Percentiles rank a stretch among this genome's conserved stretches.
Conservation (phyloP, 2,113 vertebrate genomes). For the Halichoeres trimaculatus region DNA sequence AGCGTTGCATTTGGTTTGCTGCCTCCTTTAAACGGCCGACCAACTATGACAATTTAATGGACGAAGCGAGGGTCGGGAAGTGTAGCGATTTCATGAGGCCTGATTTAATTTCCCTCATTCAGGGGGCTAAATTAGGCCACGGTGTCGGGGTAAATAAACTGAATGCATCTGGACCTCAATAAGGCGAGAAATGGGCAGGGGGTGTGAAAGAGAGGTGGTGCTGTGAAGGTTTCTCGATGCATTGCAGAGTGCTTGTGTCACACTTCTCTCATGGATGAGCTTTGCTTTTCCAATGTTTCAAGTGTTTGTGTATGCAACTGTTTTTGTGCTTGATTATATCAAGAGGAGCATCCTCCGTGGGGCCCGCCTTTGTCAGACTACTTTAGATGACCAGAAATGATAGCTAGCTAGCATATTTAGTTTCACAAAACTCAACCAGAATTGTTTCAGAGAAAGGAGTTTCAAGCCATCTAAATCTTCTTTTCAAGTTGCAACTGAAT, state of each 20-base stretch:
- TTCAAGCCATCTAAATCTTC: no score
- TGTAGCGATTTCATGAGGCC: conserved; percentile 63
- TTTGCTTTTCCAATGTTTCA: conserved; percentile 47
- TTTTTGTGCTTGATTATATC: not conserved
- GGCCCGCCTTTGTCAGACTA: no score
- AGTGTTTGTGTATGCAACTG: conserved; percentile 5
- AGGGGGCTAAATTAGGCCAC: conserved; percentile 64
- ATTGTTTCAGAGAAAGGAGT: no score
- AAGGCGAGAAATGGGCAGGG: conserved; percentile 39
- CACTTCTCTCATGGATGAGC: conserved; percentile 43
- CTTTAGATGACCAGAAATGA: no score
- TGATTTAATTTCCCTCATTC: conserved; percentile 75
- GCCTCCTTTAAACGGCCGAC: conserved; percentile 54
- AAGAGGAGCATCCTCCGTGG: no score
- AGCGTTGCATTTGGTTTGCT: conserved; percentile 61
- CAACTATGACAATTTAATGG: conserved; percentile 76
- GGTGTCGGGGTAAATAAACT: conserved; percentile 68
- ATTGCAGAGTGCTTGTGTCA: conserved; percentile 52
- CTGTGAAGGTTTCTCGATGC: conserved; percentile 57
- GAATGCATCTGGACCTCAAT: conserved; percentile 61
- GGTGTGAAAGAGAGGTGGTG: conserved; percentile 48
- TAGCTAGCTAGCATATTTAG: no score
- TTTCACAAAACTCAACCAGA: no score
- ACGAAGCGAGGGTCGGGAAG: conserved; percentile 49
- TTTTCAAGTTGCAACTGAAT: no score